Base-by-base conservation (phyloP, 2,888 invertebrate genomes). In the Dynastes grantii region DNA sequence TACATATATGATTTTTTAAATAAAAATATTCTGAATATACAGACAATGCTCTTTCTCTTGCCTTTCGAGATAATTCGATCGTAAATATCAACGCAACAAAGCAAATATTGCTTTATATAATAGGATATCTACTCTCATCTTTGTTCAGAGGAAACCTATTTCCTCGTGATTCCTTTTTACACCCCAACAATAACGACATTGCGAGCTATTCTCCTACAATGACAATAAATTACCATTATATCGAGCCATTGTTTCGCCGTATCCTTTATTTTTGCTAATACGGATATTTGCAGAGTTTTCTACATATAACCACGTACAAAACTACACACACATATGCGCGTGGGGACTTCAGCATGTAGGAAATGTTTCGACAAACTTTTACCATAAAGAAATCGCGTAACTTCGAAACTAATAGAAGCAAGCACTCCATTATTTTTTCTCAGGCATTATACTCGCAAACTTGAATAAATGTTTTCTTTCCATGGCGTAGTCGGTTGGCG, bases 401-500 rank as follows among this genome's bases (percentile, higher is more conserved):
- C 73, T 73, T 73, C 40, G 73, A 61, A 73, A 73, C 73, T 73
- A 73, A 73, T 73, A 73, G 73, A 73, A 73, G 37, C 73, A 73
- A 73, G 73, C 73, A 73, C 73, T 73, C 58, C 73, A 73, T 73
- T 73, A 73, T 73, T 73, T 73, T 55, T 73, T 71, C 68, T 13
- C 58, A 61, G 61, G 22, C 61, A 61, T 61, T 73, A 73, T 67
- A 76, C 58, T 76, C 67, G 67, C 67, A 67, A 76, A 76, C 67
- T 76, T 76, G 76, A 67, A 67, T 55, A 67, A 76, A 76, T 76
- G 65, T 67, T 76, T 76, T 76, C 76, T 40, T 73, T 73, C 73
- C 61, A 45, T 58, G 32, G 53, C 16, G 16, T 16, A 2, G n/a
- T 65, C 53, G n/a, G 27, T 27, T 22, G 45, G 27, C 27, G 53